A percentile compares a stretch with the other conserved stretches of the same genome.
These are phyloP conservation scores for Brevipalpus yothersi DNA, from an alignment of 1,140 invertebrate genomes.

Conservation along the genomic window DNA sequence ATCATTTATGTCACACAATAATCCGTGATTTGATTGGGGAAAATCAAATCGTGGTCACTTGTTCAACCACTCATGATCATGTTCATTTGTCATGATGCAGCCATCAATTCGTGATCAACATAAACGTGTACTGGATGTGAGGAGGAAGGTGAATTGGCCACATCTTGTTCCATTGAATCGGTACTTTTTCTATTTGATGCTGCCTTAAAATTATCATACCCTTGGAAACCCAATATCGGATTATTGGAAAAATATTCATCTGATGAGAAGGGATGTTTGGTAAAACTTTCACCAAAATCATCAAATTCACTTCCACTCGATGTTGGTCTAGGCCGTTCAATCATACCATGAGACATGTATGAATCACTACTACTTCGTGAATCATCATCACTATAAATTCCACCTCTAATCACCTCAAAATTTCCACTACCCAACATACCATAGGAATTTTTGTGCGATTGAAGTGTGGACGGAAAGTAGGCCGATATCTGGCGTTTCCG, in stretches of 20 bases:
- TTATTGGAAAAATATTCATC: slow-evolving; percentile 11
- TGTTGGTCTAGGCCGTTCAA: not conserved
- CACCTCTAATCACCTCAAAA: slow-evolving; percentile 14
- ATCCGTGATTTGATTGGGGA: no score
- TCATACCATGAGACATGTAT: not conserved
- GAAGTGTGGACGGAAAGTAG: not conserved
- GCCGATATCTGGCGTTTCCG: not conserved
- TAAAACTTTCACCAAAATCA: not conserved
- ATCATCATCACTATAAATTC: slow-evolving; percentile 8
- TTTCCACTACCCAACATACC: slow-evolving; percentile 14
- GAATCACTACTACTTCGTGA: not conserved
- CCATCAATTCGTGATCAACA: not conserved
- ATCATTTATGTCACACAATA: no score
- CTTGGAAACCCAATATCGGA: slow-evolving; percentile 14
- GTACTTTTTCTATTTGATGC: not conserved
- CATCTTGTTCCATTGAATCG: not conserved
- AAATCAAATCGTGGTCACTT: no score
- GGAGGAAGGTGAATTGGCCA: not conserved
- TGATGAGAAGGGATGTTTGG: not conserved
- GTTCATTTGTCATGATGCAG: not conserved
- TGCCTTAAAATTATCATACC: slow-evolving; percentile 13
- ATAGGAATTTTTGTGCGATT: not conserved
- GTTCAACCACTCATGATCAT: no score
- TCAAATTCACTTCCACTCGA: not conserved
- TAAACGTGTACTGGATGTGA: not conserved